Base-by-base conservation (phyloP, 2,888 invertebrate species). In the Drosophila austrosaltans region DNA sequence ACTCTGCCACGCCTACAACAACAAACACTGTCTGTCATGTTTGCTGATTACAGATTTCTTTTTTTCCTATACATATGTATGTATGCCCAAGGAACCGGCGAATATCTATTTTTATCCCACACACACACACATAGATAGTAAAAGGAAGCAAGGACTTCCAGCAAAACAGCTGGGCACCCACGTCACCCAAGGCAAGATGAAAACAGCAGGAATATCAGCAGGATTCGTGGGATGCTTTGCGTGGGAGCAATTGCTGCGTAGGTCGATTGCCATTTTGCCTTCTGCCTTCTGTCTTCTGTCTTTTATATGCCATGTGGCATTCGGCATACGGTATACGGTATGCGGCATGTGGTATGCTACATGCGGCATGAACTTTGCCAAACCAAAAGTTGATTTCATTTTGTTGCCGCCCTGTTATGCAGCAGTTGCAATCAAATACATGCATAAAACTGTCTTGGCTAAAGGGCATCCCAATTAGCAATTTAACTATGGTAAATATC, bases 11-110 rank as follows among this genome's bases (percentile, higher is more conserved):
- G 48, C 48, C 36, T 39, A 56, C 40, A 22, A 48, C 12, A 42
- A 6, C 56, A 22, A 22, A 42, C 48, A 16, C 22, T 40, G 58
- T 12, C 58, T 42, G 57, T 39, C 58, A 59, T 59, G 58, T 59
- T 40, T 53, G 32, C 62, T 71, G 72, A 64, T 71, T 71, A 62
- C 72, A 54, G 72, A 72, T 72, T 72, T 60, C 44, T 48, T 22
- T 16, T 16, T 16, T 16, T 16, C 16, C 16, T 16, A 16, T 16
- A 16, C 16, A 16, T 16, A 16, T 16, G 16, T 16, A 16, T 63
- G 22, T 57, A 57, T 57, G 57, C 40, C 57, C 72, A 7, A 48
- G 66, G 66, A 72, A 61, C 66, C 73, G 72, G 59, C 67, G 60
- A 63, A 66, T 53, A 66, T 62, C 74, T 72, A 72, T 72, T 72